Evolutionary conservation across 1,140 invertebrate species (phyloP), one percentile per base, ranked within the genome.

Genomic region (Ceratina australensis): DNA sequence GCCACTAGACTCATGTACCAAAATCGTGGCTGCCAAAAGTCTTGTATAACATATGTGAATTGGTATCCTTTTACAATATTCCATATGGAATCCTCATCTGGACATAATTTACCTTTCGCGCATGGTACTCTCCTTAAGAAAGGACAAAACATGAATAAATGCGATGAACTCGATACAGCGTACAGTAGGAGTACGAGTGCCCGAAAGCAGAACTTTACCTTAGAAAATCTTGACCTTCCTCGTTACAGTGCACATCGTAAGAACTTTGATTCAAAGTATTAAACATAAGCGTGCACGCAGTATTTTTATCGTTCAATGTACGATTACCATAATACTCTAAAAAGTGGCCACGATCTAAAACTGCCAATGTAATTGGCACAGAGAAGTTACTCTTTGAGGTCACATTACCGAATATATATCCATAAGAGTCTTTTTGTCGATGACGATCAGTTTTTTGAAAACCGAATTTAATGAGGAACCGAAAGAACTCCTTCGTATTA

Each of bases 1-100:
- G 98, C 95, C 22, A 98, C 97, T 86, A 99, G 93, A 79, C 98
- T 98, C 56, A 99, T 93, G 92, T 98, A 99, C 98, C 98, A 99
- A 92, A 98, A 99, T 87, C 97, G 96, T 72, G 98, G 97, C 87
- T 98, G 96, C 83, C 95, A 95, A 68, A 95, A 94, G 91, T 99
- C 96, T 87, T 97, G 95, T 78, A 99, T 96, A 66, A 96, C 95
- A 92, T 97, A 99, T 3, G 98, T 99, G 89, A 99, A 98, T 91
- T 99, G 98, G 91, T 96, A 95, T 66, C 95, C 95, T 84, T 95
- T 94, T 1, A 99, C 93, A 0, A 99, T 97, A 94, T 97, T 97
- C 88, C 93, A 94, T 16, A 96, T 94, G 69, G 95, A 93, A 90
- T 97, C 97, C 92, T 99, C 98, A 92, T 99, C 98, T 26, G 94